Evolutionary conservation across 2,113 vertebrate species (phyloP), one percentile per base, ranked within the genome.

Genomic region (Carollia perspicillata): DNA sequence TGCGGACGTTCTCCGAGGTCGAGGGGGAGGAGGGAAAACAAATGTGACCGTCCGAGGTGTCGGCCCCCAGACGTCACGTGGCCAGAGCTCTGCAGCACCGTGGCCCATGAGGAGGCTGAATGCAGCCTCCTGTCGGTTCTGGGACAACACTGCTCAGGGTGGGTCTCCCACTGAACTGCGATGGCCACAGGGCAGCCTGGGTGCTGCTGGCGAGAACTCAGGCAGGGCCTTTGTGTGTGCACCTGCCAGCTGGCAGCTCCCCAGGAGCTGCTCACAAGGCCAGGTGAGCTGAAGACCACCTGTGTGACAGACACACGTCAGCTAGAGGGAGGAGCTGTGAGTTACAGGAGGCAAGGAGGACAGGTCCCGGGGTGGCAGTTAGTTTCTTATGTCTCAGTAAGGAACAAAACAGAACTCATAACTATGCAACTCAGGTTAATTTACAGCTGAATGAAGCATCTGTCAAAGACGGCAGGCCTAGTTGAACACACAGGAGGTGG

Each of bases 21-120:
- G 37, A 35, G 66, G 66, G 66, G 37, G 16, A 11, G 35, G 35
- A 69, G 66, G 66, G 66, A 22, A 69, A 37, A 37, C 69, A 42
- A 72, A 44, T 26, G 69, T 37, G 65, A 30, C 65, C 14, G 7
- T n/a, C 44, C 16, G 63, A 42, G 16, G 18, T 0, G 0, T 40
- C 0, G 2, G 80, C 8, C 22, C 16, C 42, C 12, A 9, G n/a
- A 26, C 2, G 26, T 7, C 4, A 1, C 0, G 6, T 1, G 2
- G 58, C 26, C 58, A 44, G 2, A 30, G 18, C 49, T 42, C 51
- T 0, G 33, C 10, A 6, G 17, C 9, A 6, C 65, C 1, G 37
- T 42, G 42, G 42, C 66, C n/a, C 35, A 6, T 5, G 0, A 37
- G 33, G 44, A 26, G n/a, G 13, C 42, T 18, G 44, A 60, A 30